Conservation (phyloP, 1,140 invertebrate species). For the Cataglyphis hispanica region DNA sequence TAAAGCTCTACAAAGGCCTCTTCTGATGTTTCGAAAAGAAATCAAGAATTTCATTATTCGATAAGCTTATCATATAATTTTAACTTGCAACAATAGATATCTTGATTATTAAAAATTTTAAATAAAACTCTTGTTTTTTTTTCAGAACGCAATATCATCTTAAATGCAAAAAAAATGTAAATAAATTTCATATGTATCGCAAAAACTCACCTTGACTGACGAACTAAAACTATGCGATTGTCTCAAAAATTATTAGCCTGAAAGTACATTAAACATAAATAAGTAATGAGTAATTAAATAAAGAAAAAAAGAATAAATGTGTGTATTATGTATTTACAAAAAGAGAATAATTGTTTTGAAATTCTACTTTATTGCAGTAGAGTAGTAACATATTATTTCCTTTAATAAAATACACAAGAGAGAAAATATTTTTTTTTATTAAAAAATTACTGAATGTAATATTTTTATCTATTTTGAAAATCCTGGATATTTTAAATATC, state of each 20-base stretch:
- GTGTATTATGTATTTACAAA: not conserved
- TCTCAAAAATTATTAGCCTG: slow-evolving; percentile 12
- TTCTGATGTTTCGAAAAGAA: not conserved
- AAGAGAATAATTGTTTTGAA: not conserved
- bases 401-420: not conserved
- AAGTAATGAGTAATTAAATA: too few species aligned
- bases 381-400: not conserved
- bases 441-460: not conserved
- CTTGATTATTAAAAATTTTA: too few species aligned
- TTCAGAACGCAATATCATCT: not conserved
- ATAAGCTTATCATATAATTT: not conserved
- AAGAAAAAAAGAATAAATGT: slow-evolving; percentile 17
- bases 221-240: slow-evolving; percentile 23
- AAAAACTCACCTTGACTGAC: slow-evolving; percentile 10
- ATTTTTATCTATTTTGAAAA: not conserved
- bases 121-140: too few species aligned
- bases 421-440: not conserved
- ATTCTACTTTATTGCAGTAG: not conserved
- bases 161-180: not conserved
- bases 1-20: not conserved
- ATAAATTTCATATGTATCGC: not conserved
- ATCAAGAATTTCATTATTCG: slow-evolving; percentile 12
- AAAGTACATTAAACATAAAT: too few species aligned
- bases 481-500: not conserved
- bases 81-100: too few species aligned